Evolutionary conservation across 2,888 invertebrate species (phyloP).

Genomic region (Prosopocoilus inquinatus): DNA sequence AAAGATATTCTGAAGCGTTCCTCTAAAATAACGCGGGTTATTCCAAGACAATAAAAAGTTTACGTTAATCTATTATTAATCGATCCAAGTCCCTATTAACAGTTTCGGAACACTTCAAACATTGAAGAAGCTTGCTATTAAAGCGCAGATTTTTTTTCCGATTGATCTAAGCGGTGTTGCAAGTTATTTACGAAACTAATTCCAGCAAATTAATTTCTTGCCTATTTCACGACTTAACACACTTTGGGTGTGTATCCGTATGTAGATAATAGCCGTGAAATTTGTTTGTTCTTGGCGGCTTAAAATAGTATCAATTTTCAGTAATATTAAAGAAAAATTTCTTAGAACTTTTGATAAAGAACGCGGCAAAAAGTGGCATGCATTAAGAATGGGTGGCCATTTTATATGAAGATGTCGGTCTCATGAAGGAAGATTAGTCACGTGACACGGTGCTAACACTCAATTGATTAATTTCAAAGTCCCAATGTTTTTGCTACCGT

Average conservation of each 20-base stretch:
- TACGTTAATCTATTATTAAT: too few species aligned
- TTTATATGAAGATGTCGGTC: conserved; percentile 21
- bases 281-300: conserved; percentile 5
- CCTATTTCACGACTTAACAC: background rate
- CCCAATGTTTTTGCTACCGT: conserved; percentile 23
- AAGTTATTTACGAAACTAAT: too few species aligned
- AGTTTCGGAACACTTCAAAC: too few species aligned
- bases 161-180: too few species aligned
- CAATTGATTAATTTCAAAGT: conserved; percentile 22
- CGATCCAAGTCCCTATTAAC: too few species aligned
- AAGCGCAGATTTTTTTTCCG: too few species aligned
- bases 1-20: too few species aligned
- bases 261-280: background rate
- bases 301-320: background rate
- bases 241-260: conserved; percentile 1
- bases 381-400: conserved; percentile 7
- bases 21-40: too few species aligned
- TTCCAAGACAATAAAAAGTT: too few species aligned
- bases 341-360: background rate
- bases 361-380: conserved; percentile 1
- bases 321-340: background rate
- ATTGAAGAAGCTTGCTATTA: too few species aligned
- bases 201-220: too few species aligned
- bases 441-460: conserved; percentile 24
- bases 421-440: conserved; percentile 21